phyloP scores from a whole-genome alignment of 2,888 invertebrate species.

The Athetis lepigone region DNA sequence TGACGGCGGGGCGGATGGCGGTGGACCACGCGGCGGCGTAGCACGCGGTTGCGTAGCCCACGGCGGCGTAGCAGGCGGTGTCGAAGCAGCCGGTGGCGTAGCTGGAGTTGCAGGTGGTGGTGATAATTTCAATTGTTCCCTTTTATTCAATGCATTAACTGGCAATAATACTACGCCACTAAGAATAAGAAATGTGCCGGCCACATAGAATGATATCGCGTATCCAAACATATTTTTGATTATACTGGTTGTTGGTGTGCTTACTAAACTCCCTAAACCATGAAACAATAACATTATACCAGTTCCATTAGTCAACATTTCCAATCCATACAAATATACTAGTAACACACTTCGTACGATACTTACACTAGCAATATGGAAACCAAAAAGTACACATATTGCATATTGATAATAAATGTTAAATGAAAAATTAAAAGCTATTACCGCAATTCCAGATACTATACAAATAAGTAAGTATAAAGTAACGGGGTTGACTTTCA shows the following conservation, averaged over 20 bases:
- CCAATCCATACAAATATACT: conserved; percentile 83
- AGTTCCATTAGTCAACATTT: conserved; percentile 84
- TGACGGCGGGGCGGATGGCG: too few species aligned
- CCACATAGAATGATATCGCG: conserved; percentile 75
- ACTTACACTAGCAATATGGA: conserved; percentile 75
- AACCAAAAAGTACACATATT: conserved; percentile 78
- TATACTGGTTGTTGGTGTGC: conserved; percentile 80
- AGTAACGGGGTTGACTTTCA: conserved; percentile 75
- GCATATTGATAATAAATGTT: conserved; percentile 79
- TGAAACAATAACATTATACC: conserved; percentile 83
- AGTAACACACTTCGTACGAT: conserved; percentile 79
- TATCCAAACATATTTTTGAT: conserved; percentile 77
- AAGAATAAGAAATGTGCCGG: conserved; percentile 77
- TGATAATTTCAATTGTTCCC: neutral
- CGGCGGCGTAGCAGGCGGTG: too few species aligned
- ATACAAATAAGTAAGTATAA: conserved; percentile 68
- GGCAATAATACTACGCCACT: conserved; percentile 76
- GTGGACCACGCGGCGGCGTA: too few species aligned
- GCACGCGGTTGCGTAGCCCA: too few species aligned
- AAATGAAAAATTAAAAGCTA: conserved; percentile 76
- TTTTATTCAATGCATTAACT: conserved; percentile 63
- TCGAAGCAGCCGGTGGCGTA: too few species aligned
- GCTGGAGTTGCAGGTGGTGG: too few species aligned
- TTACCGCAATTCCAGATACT: conserved; percentile 74
- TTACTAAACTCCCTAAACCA: conserved; percentile 81